Percentiles rank a stretch among this genome's conserved stretches.
Evolutionary conservation across 2,113 vertebrate species (phyloP).

Genomic region (Seriola dumerili): DNA sequence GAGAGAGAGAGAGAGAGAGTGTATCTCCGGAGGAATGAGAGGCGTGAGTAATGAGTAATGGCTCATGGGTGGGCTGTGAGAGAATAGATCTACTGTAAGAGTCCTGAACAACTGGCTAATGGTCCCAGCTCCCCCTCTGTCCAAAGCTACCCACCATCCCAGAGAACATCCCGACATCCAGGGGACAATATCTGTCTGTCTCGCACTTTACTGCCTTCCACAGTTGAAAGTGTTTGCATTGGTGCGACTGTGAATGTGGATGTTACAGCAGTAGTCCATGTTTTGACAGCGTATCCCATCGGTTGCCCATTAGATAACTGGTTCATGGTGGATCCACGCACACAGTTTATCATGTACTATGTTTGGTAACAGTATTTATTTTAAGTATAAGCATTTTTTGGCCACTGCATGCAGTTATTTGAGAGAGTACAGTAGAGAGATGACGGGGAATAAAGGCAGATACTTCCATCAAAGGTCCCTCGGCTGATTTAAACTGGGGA

Average conservation of each 20-base stretch:
- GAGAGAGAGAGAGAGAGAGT: slow-evolving; percentile 12
- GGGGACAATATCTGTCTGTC: slow-evolving; percentile 68
- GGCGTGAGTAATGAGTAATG: slow-evolving; percentile 74
- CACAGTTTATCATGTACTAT: neutral
- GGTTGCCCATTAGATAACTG: neutral
- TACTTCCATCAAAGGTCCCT: neutral
- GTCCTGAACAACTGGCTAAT: slow-evolving; percentile 70
- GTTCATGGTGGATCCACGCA: neutral
- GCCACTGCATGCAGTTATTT: neutral
- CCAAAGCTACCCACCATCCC: slow-evolving; percentile 56
- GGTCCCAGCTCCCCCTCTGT: slow-evolving; percentile 55
- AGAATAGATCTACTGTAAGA: slow-evolving; percentile 80
- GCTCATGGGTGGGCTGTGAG: slow-evolving; percentile 67
- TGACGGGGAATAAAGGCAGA: neutral
- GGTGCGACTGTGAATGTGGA: neutral
- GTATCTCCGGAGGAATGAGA: slow-evolving; percentile 59
- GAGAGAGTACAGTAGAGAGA: neutral
- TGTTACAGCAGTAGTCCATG: neutral
- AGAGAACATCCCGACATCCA: slow-evolving; percentile 51
- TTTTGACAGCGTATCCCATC: neutral
- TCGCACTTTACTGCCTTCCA: slow-evolving; percentile 15
- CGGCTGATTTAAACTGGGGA: neutral
- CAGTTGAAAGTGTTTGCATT: slow-evolving; percentile 11
- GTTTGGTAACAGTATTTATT: neutral
- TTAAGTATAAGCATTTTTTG: neutral